Evolutionary conservation across 1,140 invertebrate genomes (phyloP), one percentile per base, ranked within the genome.

Genomic region (Choristoneura fumiferana): DNA sequence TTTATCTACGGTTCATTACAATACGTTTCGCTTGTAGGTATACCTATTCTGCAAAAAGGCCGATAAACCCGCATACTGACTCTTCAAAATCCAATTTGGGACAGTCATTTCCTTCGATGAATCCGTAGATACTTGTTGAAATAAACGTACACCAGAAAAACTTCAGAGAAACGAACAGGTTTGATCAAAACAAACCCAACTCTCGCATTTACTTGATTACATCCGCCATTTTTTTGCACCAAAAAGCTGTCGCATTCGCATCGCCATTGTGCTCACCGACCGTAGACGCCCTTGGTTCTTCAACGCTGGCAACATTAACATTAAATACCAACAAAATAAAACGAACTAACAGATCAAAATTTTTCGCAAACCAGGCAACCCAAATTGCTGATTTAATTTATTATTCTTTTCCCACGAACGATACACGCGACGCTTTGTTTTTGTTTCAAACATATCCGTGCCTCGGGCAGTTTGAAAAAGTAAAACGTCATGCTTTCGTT

Each of bases 381-480:
- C 69, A 49, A 61, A 77, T 75, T 74, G 58, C 53, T 56, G 38
- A 58, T 67, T 70, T 64, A 67, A 63, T 65, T 67, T 69, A 72
- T 76, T 81, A 78, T 80, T 71, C 71, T 78, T 67, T 87, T 87
- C 84, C 79, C 84, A 87, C 84, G 82, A 67, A 71, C 67, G 63
- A 40, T 73, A 71, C 82, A 77, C 70, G 71, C 68, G 68, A 75
- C 62, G 67, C 65, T 63, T 61, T 60, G 63, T 63, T 60, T 65
- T 69, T 67, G 67, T 65, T 62, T 61, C 35, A 17, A 58, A 64
- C 54, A 68, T 74, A 84, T 85, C 79, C 81, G 81, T 62, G 84
- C 84, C 81, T 63, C 67, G 39, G 76, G 82, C 82, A 58, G 69
- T 71, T 69, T 63, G 55, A 70, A 68, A 68, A 67, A 77, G 73